Evolutionary conservation across 2,797 vertebrate genomes (phyloP).

Genomic region (Avahi laniger): DNA sequence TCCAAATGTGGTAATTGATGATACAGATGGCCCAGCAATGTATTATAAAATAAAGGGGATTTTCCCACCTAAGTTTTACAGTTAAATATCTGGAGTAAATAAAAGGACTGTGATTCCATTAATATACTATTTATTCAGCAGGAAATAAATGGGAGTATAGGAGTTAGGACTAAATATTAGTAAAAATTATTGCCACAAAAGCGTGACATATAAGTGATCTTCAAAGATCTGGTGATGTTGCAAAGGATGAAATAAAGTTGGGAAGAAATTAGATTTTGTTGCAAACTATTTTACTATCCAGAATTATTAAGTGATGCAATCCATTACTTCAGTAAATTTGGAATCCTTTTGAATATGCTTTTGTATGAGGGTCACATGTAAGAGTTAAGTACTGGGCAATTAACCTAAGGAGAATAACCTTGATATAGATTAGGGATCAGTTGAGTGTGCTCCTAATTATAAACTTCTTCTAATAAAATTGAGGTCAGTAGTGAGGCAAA

Average conservation of each 20-base stretch:
- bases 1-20: constrained; percentile 12
- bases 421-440: constrained; percentile 52
- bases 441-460: constrained; percentile 54
- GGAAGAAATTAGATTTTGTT: constrained; percentile 36
- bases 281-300: constrained; percentile 1
- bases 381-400: constrained; percentile 59
- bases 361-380: constrained; percentile 31
- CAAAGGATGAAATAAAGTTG: constrained; percentile 27
- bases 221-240: neutral
- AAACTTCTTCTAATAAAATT: constrained; percentile 63
- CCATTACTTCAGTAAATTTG: constrained; percentile 16
- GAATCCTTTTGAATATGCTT: constrained; percentile 51
- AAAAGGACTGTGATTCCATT: neutral
- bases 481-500: constrained; percentile 44
- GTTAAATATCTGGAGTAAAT: constrained; percentile 1
- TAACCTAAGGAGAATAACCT: constrained; percentile 53
- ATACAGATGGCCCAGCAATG: neutral
- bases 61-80: neutral
- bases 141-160: neutral
- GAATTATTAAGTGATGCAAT: constrained; percentile 48
- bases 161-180: neutral
- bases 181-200: constrained; percentile 44
- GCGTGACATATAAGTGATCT: neutral
- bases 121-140: constrained; percentile 26
- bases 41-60: constrained; percentile 8